Percentiles rank a stretch among this genome's conserved stretches.
These are phyloP conservation scores for Bembecia ichneumoniformis DNA, from an alignment of 2,888 invertebrate genomes.

Conservation along the genomic window DNA sequence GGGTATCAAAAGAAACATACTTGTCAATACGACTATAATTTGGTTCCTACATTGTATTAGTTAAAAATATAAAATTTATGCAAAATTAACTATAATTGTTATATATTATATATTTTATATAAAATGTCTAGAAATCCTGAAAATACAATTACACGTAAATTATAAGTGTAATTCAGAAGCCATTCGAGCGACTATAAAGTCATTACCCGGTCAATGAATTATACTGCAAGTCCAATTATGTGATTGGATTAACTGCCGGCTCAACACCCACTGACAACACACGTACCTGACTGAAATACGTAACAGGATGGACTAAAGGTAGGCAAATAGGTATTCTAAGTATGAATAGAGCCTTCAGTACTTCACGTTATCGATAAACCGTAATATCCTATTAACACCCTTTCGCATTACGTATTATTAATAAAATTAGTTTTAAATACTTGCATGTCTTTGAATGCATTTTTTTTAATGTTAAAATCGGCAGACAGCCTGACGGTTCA, in stretches of 20 bases:
- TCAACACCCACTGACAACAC: slow-evolving; percentile 24
- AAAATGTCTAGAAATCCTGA: no score
- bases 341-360: neutral
- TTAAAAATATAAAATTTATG: no score
- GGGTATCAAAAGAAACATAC: no score
- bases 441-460: no score
- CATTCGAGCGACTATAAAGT: slow-evolving; percentile 34
- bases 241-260: slow-evolving; percentile 55
- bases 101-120: no score
- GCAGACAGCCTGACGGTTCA: no score
- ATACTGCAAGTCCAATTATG: slow-evolving; percentile 58
- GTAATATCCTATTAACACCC: neutral
- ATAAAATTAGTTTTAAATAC: neutral
- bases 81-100: no score
- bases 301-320: slow-evolving; percentile 8
- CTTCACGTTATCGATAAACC: neutral
- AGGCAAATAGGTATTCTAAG: neutral
- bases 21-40: no score
- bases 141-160: neutral
- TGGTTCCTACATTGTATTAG: no score
- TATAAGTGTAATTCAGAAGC: slow-evolving; percentile 22
- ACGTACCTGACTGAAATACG: slow-evolving; percentile 13
- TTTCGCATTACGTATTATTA: neutral
- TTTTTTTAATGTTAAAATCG: no score
- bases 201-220: slow-evolving; percentile 60